Evolutionary conservation across 2,888 invertebrate species (phyloP), one percentile per base, ranked within the genome.

Genomic region (Tuta absoluta): DNA sequence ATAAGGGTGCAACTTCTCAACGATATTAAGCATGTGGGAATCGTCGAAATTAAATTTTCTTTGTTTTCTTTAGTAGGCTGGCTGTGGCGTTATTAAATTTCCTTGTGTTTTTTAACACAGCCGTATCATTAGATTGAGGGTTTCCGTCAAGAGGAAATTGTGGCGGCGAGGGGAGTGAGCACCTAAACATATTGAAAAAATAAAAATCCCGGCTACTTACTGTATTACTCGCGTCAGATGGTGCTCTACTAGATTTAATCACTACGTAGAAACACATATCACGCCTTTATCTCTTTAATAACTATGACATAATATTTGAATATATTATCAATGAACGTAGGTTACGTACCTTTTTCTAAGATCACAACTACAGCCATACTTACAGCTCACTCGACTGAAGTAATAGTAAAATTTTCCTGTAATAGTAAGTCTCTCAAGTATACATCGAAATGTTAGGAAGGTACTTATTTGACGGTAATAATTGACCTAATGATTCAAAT

Each of bases 101-200:
- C 89, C 91, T 90, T 90, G 91, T 91, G 91, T 91, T 92, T 92
- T 92, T 92, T 91, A 92, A 91, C 91, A 88, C 89, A 89, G 89
- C 88, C 89, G 89, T 92, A 92, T 91, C 92, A 91, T 92, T 92
- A 91, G 91, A 92, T 91, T 90, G 91, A 91, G 91, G 90, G 91
- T 83, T 91, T 89, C 91, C 90, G 90, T 90, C 90, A 89, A 89
- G 89, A 91, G 90, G 90, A 91, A 91, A 90, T 91, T 91, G 91
- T 88, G 90, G 89, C 81, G 80, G 81, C 74, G 87, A 89, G 88
- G 89, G 90, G 88, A 86, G 82, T 76, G 84, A 84, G 84, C 87
- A 85, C 87, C 89, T 87, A 89, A 90, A 89, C 89, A 89, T 91
- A 91, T 91, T 91, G 91, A 89, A 91, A 90, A 91, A 89, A 91